phyloP scores from a whole-genome alignment of 2,888 invertebrate genomes.

The Pedicia rivosa region DNA sequence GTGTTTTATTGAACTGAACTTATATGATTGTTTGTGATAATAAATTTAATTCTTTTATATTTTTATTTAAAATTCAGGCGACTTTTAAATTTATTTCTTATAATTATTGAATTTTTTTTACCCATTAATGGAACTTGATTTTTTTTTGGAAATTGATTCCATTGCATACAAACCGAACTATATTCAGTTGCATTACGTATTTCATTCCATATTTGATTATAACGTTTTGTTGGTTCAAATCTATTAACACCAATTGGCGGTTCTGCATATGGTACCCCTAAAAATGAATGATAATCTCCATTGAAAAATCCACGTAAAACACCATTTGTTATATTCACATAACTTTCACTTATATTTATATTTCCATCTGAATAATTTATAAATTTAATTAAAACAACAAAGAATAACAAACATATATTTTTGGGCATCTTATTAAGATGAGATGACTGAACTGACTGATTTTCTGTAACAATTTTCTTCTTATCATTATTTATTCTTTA shows the following conservation, averaged over 20 bases:
- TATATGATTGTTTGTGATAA: too few species aligned
- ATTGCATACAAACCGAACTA: slow-evolving; percentile 45
- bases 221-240: slow-evolving; percentile 31
- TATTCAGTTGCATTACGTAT: slow-evolving; percentile 35
- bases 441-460: too few species aligned
- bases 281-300: slow-evolving; percentile 37
- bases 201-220: slow-evolving; percentile 33
- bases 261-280: slow-evolving; percentile 49
- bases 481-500: too few species aligned
- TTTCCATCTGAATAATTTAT: background rate
- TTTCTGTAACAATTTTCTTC: too few species aligned
- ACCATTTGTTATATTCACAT: slow-evolving; percentile 16
- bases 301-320: slow-evolving; percentile 18
- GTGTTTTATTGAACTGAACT: too few species aligned
- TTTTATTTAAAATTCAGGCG: too few species aligned
- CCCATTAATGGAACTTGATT: too few species aligned
- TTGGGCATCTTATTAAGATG: too few species aligned
- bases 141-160: too few species aligned
- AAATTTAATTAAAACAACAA: background rate
- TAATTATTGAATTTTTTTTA: too few species aligned
- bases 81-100: too few species aligned
- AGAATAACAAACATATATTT: background rate
- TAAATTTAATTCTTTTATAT: too few species aligned
- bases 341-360: background rate
- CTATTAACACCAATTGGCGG: slow-evolving; percentile 46